Evolutionary conservation across 2,113 vertebrate species (phyloP).

Genomic region (Rhea pennata): DNA sequence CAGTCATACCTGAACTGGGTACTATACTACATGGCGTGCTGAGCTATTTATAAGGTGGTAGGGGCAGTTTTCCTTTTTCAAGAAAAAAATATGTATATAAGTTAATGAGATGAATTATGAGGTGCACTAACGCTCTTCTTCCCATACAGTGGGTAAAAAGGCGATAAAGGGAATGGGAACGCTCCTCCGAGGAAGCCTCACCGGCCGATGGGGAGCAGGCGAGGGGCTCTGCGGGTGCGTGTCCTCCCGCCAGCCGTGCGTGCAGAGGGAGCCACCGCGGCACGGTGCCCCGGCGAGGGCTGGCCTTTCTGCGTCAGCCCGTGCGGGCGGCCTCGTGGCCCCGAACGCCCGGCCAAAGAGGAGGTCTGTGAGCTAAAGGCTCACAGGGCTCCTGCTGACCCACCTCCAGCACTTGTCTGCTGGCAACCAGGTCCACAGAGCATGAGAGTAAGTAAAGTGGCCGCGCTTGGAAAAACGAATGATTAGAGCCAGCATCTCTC

Average conservation of each 20-base stretch:
- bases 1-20: not conserved
- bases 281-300: fast-evolving
- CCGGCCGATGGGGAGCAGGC: not conserved
- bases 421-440: not conserved
- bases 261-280: not conserved
- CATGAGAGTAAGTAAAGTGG: not conserved
- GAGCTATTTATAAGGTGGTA: not conserved
- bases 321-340: not conserved
- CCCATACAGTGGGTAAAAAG: not conserved
- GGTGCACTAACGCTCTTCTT: not conserved
- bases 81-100: not conserved
- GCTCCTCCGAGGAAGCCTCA: not conserved
- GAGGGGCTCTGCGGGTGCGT: not conserved
- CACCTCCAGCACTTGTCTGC: not conserved
- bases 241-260: not conserved
- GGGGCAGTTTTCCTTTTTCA: not conserved
- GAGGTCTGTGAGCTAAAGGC: not conserved
- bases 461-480: not conserved
- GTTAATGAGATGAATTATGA: not conserved
- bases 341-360: not conserved
- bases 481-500: not conserved
- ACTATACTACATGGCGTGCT: not conserved
- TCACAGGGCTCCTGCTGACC: not conserved
- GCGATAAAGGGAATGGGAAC: not conserved
- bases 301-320: not conserved